Evolutionary conservation across 1,140 invertebrate genomes (phyloP), one percentile per base, ranked within the genome.

Genomic region (Pseudomyrmex pallidus): DNA sequence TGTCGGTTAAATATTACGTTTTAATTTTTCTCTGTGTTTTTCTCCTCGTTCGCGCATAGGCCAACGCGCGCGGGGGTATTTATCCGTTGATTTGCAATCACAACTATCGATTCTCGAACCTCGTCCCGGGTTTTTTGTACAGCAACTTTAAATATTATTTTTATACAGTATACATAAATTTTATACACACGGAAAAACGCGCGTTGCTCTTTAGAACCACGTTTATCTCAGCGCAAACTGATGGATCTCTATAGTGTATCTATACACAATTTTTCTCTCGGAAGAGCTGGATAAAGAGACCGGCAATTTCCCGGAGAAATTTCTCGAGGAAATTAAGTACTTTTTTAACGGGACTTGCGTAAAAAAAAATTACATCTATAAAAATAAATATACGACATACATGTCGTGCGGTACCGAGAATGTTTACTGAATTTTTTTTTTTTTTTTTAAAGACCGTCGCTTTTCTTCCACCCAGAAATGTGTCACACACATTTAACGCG

Each of bases 61-160:
- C 35, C 5, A 35, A 35, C 35, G 35, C 25, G 25, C 25, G 25
- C 4, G 35, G 1, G 5, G 0, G 63, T 78, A 70, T 70, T 80
- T 80, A 70, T 22, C 46, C 64, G 44, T 8, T 20, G 67, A 70
- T 70, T 70, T 50, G 54, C 66, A 80, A 80, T 80, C 76, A 80
- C 66, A 80, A 80, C 66, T 80, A 80, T 80, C 76, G 76, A 80
- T 80, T 70, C 50, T 46, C 35, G 48, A 22, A 35, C 35, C 35
- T 20, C 20, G 12, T 46, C 20, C 48, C 44, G 22, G 10, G 13
- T 4, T 17, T 25, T 56, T 2, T 15, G 13, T 35, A 46, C 22
- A 5, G 25, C 44, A 68, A 70, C 54, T 80, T 80, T 70, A 61
- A 80, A 80, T 80, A 80, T 72, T 80, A 80, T 80, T 80, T 80